Evolutionary conservation across 2,888 invertebrate species (phyloP).

Genomic region (Tridacna crocea): DNA sequence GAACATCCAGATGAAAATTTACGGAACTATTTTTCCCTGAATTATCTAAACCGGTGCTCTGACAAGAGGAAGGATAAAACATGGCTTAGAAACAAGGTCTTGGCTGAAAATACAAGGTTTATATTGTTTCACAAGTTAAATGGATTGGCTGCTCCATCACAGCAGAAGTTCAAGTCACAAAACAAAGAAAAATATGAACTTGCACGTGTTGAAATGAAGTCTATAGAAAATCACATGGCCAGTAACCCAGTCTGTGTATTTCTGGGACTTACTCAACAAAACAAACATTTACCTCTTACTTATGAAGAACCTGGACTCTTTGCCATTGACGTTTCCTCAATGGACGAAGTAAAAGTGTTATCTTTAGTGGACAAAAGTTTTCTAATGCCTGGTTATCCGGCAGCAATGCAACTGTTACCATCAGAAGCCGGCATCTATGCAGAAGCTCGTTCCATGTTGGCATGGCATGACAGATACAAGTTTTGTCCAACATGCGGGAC

Average conservation of each 20-base stretch:
- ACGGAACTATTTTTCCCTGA: constrained; percentile 79
- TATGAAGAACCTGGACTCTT: constrained; percentile 75
- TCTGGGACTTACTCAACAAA: constrained; percentile 74
- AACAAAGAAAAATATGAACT: constrained; percentile 64
- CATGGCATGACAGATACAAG: constrained; percentile 84
- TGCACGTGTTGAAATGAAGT: constrained; percentile 65
- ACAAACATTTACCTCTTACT: constrained; percentile 46
- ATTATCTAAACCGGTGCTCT: constrained; percentile 78
- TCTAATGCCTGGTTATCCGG: constrained; percentile 70
- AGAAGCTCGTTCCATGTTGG: constrained; percentile 83
- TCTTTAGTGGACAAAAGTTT: constrained; percentile 60
- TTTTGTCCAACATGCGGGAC: constrained; percentile 85
- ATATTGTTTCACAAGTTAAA: constrained; percentile 78
- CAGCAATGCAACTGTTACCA: constrained; percentile 73
- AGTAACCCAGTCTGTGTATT: constrained; percentile 75
- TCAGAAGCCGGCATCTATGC: constrained; percentile 81
- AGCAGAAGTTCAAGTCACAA: constrained; percentile 40
- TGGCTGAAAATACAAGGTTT: constrained; percentile 73
- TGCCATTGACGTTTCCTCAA: constrained; percentile 74
- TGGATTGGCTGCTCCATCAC: constrained; percentile 65
- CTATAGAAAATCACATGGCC: constrained; percentile 66
- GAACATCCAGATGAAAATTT: constrained; percentile 68
- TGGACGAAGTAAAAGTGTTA: constrained; percentile 62
- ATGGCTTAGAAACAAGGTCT: constrained; percentile 75
- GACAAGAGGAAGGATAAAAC: constrained; percentile 78